These are phyloP conservation scores for Parambassis ranga DNA, from an alignment of 2,797 vertebrate species.

Conservation along the genomic window DNA sequence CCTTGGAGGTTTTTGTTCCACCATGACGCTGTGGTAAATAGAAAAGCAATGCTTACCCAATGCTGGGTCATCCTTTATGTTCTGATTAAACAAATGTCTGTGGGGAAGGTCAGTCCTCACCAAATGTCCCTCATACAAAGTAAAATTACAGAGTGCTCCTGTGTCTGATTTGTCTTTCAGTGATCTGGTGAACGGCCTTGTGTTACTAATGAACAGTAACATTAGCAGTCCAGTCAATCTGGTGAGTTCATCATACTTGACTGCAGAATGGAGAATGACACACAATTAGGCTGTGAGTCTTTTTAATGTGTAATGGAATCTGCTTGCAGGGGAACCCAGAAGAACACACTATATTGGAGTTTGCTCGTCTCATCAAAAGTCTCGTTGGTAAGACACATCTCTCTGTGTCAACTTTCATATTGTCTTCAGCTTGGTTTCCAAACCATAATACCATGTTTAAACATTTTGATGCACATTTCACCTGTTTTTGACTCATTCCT, in stretches of 20 bases:
- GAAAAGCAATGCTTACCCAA: neutral
- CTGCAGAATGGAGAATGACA: neutral
- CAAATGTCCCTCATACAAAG: neutral
- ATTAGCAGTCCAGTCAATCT: constrained; percentile 98
- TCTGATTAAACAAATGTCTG: neutral
- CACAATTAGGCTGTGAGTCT: neutral
- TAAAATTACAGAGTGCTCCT: neutral
- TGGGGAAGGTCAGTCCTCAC: neutral
- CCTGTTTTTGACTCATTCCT: neutral
- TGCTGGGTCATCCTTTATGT: neutral
- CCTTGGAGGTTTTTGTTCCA: neutral
- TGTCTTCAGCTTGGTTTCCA: no score
- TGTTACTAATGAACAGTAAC: constrained; percentile 98
- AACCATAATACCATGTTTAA: no score
- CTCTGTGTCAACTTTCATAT: neutral
- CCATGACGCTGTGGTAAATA: neutral
- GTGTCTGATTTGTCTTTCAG: constrained; percentile 69
- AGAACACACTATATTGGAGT: constrained; percentile 97
- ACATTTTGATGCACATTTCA: neutral
- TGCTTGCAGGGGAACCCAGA: constrained; percentile 93
- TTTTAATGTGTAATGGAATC: constrained; percentile 5
- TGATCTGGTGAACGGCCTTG: constrained; percentile 96
- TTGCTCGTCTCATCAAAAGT: constrained; percentile 96
- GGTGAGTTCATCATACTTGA: constrained; percentile 78
- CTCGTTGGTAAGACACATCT: constrained; percentile 87